Evolutionary conservation across 2,113 vertebrate genomes (phyloP).

Genomic region (Chrysemys picta): DNA sequence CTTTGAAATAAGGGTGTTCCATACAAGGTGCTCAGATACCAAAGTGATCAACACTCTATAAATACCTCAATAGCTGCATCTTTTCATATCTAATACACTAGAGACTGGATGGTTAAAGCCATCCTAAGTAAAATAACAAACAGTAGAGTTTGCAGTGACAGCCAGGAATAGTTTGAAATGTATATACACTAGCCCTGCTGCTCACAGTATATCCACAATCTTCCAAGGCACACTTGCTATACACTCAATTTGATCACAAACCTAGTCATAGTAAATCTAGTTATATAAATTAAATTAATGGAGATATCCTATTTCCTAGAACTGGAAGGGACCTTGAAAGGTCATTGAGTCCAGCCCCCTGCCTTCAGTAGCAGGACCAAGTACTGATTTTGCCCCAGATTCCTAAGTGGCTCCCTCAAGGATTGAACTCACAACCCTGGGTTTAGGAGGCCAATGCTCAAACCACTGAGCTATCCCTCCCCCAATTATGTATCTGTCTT

Average conservation of each 20-base stretch:
- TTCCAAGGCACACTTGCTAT: not conserved
- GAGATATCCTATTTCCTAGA: too few relatives aligned
- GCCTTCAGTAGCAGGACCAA: too few relatives aligned
- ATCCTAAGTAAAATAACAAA: slow-evolving; percentile 58
- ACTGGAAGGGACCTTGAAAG: too few relatives aligned
- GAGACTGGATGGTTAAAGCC: slow-evolving; percentile 53
- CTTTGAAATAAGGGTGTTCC: not conserved
- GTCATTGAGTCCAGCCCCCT: too few relatives aligned
- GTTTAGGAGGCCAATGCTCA: too few relatives aligned
- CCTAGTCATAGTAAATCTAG: not conserved
- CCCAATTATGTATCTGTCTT: not conserved
- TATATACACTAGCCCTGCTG: slow-evolving; percentile 53
- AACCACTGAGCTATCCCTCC: too few relatives aligned
- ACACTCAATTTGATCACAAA: slow-evolving; percentile 54
- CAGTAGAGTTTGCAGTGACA: slow-evolving; percentile 65
- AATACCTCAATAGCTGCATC: not conserved
- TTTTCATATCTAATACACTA: not conserved
- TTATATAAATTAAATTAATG: not conserved
- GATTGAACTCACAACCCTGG: too few relatives aligned
- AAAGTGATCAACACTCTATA: not conserved
- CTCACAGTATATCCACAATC: slow-evolving; percentile 12
- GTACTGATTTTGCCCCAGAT: too few relatives aligned
- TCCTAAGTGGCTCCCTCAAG: too few relatives aligned
- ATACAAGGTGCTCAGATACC: not conserved
- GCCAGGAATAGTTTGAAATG: not conserved